Percentiles rank a stretch among this genome's conserved stretches.
These are phyloP conservation scores for Julus scandinavius DNA, from an alignment of 2,888 invertebrate genomes.

Conservation along the genomic window DNA sequence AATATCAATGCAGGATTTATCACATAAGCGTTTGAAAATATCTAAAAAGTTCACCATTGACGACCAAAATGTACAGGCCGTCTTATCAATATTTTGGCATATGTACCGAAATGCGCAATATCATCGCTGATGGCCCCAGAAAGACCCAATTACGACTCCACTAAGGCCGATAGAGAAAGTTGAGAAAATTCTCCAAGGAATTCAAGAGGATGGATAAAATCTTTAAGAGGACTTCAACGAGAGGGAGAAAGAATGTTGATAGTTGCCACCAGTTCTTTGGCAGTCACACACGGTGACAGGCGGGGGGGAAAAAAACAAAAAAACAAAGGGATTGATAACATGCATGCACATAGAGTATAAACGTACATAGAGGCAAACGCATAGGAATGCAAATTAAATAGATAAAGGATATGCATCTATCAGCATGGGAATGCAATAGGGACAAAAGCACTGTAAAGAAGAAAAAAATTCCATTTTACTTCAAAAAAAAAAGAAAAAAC, in stretches of 20 bases:
- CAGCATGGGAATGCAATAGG: not conserved
- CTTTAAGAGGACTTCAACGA: conserved; percentile 22
- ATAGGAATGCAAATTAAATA: not conserved
- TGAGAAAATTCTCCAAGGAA: conserved; percentile 22
- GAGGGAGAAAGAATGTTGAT: conserved; percentile 12
- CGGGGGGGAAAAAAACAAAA: not conserved
- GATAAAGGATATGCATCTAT: conserved; percentile 1
- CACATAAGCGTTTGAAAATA: not conserved
- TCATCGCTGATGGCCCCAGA: not conserved
- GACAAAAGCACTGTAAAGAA: not conserved
- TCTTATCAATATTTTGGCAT: not conserved
- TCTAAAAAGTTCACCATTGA: not conserved
- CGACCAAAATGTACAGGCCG: not conserved
- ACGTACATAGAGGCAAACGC: not conserved
- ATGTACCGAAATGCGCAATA: not conserved
- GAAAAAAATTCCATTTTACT: not conserved
- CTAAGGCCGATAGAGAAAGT: not conserved
- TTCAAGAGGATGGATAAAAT: conserved; percentile 32
- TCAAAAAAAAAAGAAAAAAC: not conserved
- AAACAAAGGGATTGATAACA: not conserved
- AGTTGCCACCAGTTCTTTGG: conserved; percentile 40
- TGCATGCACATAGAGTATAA: not conserved
- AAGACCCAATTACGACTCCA: conserved; percentile 11
- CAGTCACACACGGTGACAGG: conserved; percentile 3
- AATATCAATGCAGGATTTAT: not conserved